A percentile compares a stretch with the other conserved stretches of the same genome.
Conservation (phyloP, 2,888 invertebrate genomes). For the Tuta absoluta region DNA sequence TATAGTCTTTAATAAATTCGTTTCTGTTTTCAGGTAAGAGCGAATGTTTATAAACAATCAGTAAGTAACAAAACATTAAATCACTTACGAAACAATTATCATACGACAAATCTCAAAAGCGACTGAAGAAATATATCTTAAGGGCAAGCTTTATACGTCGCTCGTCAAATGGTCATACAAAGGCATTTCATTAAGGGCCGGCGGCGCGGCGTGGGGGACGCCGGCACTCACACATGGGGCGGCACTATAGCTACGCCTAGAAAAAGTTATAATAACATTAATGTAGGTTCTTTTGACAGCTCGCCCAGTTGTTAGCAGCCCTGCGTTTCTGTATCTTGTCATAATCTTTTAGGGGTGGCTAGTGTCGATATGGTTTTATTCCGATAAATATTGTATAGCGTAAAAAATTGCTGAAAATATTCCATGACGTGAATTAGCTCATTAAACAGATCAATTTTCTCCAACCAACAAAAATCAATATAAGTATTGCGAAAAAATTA, state of each 20-base stretch:
- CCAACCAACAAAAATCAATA: too few species aligned
- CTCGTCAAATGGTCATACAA: conserved; percentile 5
- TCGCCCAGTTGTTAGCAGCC: conserved; percentile 77
- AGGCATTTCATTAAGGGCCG: conserved; percentile 33
- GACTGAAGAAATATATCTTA: conserved; percentile 8
- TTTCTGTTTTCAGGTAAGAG: not conserved
- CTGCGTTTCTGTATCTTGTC: conserved; percentile 77
- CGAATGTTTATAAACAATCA: not conserved
- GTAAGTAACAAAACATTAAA: conserved; percentile 1
- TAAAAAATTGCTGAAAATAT: not conserved
- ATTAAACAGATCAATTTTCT: too few species aligned
- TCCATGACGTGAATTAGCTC: not conserved
- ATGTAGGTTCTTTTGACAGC: conserved; percentile 80
- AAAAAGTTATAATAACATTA: conserved; percentile 81
- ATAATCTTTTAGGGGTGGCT: conserved; percentile 72
- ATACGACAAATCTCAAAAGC: not conserved
- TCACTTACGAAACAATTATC: not conserved
- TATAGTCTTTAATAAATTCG: not conserved
- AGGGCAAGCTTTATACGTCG: not conserved
- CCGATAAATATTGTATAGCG: not conserved
- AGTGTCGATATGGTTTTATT: not conserved
- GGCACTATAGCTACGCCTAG: conserved; percentile 48
- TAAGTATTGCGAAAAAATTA: too few species aligned
- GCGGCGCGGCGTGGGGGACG: conserved; percentile 26
- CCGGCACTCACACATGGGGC: not conserved